These are phyloP conservation scores for Eupithecia pulchellata DNA, from an alignment of 2,888 invertebrate genomes.

Conservation along the genomic window DNA sequence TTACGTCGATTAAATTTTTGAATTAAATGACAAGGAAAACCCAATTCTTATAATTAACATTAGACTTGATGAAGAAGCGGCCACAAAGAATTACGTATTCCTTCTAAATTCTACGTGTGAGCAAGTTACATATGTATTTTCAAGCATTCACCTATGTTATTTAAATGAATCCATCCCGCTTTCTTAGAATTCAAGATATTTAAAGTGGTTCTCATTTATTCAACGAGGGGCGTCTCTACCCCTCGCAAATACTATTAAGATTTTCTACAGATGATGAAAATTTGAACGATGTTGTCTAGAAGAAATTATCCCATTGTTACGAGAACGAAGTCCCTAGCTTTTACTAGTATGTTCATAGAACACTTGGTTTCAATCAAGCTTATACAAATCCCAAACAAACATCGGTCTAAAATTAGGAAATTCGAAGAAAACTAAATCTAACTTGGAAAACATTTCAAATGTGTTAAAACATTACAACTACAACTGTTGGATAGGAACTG, in stretches of 20 bases:
- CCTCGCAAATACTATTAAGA: neutral
- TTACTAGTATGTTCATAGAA: conserved; percentile 10
- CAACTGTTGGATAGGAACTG: neutral
- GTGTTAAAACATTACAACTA: neutral
- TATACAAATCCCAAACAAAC: conserved; percentile 22
- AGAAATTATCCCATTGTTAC: neutral
- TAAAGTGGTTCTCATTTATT: neutral
- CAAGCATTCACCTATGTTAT: neutral
- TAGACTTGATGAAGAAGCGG: too few species aligned
- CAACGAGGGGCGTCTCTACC: neutral
- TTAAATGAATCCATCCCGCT: neutral
- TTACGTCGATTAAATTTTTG: too few species aligned
- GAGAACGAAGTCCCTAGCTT: neutral
- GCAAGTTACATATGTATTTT: conserved; percentile 1
- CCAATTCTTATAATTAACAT: too few species aligned
- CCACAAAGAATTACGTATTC: too few species aligned
- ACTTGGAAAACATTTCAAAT: neutral
- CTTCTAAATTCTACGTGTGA: neutral
- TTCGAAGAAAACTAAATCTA: neutral
- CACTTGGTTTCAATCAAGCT: neutral
- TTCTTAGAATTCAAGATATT: neutral
- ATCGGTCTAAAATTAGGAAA: conserved; percentile 14
- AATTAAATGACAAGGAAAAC: too few species aligned
- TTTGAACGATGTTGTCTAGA: neutral
- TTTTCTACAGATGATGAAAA: neutral